Evolutionary conservation across 1,140 invertebrate species (phyloP), one percentile per base, ranked within the genome.

Genomic region (Globodera rostochiensis): DNA sequence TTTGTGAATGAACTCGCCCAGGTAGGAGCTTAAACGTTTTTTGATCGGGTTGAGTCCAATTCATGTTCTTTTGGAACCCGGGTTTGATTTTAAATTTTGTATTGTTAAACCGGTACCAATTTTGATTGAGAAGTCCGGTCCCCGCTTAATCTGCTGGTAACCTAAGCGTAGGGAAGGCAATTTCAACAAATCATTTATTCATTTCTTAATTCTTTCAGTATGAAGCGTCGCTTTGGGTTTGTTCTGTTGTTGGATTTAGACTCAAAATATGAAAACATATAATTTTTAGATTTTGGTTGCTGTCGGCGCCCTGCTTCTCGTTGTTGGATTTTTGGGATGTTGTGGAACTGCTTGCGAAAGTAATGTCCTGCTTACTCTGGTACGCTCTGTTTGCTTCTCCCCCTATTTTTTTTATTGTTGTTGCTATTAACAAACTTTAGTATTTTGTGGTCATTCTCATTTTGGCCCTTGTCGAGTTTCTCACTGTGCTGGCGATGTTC

Each of bases 311-410:
- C 78, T 88, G 19, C 74, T 88, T n/a, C 80, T 89, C 70, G n/a
- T 88, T 46, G 87, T 88, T 50, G 87, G 87, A 66, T 88, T 88
- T 78, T 80, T 88, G 47, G 87, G 87, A 77, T 88, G 87, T 79
- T 88, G 87, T 73, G 87, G 87, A 60, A 88, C 87, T 13, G 83
- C 77, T 9, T 89, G 86, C 46, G 84, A 88, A 53, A 85, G 74
- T 46, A 78, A 80, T 45, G 66, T 89, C 21, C 64, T 87, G 9
- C 80, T 89, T 19, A 87, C 84, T 71, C 57, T 89, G 77, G 88
- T 89, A 53, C 77, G 85, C 75, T 77, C 45, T 47, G 75, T 73
- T 21, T 36, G 36, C 60, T 84, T 80, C n/a, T 53, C 82, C 66
- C 11, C 7, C n/a, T 25, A 25, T 13, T 66, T 9, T 67, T 49